A percentile compares a stretch with the other conserved stretches of the same genome.
phyloP scores from a whole-genome alignment of 2,888 invertebrate genomes.

The Malachius bipustulatus region DNA sequence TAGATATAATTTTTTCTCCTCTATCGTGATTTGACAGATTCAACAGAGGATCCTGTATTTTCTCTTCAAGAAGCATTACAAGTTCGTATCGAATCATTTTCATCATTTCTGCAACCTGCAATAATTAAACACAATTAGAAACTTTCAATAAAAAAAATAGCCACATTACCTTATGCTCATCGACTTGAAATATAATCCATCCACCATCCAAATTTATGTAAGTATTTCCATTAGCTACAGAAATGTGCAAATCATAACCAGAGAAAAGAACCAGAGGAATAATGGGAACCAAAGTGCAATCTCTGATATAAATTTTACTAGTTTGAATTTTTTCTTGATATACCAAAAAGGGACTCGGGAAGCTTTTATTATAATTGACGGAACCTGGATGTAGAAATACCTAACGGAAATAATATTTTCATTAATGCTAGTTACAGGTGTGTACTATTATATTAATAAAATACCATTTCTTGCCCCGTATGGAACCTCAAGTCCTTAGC shows the following conservation, averaged over 20 bases:
- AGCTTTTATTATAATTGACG: conserved; percentile 54
- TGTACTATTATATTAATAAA: too few relatives aligned
- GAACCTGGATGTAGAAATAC: conserved; percentile 63
- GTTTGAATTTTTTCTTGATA: conserved; percentile 79
- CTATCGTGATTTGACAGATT: conserved; percentile 62
- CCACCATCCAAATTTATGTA: conserved; percentile 65
- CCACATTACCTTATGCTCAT: conserved; percentile 52
- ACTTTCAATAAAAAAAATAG: conserved; percentile 12
- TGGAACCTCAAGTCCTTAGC: conserved; percentile 62
- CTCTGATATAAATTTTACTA: conserved; percentile 63
- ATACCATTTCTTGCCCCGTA: conserved; percentile 63
- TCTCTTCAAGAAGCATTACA: conserved; percentile 65
- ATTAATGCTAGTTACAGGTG: too few relatives aligned
- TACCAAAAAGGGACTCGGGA: conserved; percentile 63
- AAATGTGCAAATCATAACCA: conserved; percentile 62
- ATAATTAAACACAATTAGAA: conserved; percentile 14
- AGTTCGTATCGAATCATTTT: conserved; percentile 67
- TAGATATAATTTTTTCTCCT: conserved; percentile 62
- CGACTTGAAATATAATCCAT: conserved; percentile 71
- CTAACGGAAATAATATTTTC: conserved; percentile 23
- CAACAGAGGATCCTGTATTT: conserved; percentile 69
- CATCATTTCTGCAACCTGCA: conserved; percentile 68
- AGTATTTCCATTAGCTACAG: conserved; percentile 60
- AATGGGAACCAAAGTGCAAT: conserved; percentile 70
- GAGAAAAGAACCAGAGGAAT: conserved; percentile 60